Evolutionary conservation across 2,797 vertebrate species (phyloP).

Genomic region (Emydoidea blandingii): DNA sequence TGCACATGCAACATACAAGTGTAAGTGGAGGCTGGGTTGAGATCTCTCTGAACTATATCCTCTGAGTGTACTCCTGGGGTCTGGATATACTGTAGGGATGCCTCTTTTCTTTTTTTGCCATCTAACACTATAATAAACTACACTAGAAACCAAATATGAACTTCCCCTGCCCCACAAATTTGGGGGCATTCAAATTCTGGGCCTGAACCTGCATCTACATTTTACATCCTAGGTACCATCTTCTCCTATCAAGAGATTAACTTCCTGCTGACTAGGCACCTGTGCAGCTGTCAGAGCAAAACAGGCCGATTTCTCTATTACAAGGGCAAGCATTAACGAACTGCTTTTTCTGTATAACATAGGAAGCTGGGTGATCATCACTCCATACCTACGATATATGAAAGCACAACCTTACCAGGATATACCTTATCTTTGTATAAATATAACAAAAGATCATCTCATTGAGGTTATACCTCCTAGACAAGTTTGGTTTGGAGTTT

Average conservation of each 20-base stretch:
- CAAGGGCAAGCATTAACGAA: neutral
- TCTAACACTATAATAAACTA: neutral
- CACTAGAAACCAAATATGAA: neutral
- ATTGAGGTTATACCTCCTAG: neutral
- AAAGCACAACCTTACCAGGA: neutral
- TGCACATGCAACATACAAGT: rapidly evolving
- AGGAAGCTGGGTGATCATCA: neutral
- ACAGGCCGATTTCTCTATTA: neutral
- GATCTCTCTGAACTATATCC: neutral
- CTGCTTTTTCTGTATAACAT: neutral
- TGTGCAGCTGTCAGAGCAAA: neutral
- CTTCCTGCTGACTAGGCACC: slow-evolving; percentile 14
- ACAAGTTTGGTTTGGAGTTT: neutral
- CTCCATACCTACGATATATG: neutral
- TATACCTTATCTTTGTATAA: neutral
- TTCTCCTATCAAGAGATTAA: neutral
- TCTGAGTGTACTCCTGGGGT: neutral
- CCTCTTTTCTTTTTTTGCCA: neutral
- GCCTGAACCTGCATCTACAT: neutral
- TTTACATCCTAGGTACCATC: neutral
- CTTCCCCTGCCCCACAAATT: neutral
- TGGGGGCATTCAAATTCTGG: neutral
- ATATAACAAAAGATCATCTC: neutral
- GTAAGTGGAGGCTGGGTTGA: neutral
- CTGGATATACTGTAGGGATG: neutral